phyloP scores from a whole-genome alignment of 2,888 invertebrate species.

The Melitaea athalia region DNA sequence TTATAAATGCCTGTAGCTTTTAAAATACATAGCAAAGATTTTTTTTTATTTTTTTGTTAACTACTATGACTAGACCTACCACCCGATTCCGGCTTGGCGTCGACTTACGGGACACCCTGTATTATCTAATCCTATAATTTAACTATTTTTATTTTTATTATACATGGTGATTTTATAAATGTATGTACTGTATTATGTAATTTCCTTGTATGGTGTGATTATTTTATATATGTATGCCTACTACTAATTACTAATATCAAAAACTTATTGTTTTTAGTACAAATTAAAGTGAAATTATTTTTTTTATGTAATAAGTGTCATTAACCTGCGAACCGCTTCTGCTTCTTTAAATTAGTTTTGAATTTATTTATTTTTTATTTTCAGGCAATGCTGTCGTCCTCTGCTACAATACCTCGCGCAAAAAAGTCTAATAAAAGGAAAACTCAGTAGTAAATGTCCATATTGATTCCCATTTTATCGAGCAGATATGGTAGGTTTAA shows the following conservation, averaged over 20 bases:
- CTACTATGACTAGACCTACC: too few species aligned
- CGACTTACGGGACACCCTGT: too few species aligned
- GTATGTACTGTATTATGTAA: neutral
- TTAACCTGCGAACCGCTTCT: conserved; percentile 23
- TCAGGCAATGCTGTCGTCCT: conserved; percentile 85
- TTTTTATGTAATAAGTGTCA: neutral
- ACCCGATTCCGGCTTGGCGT: too few species aligned
- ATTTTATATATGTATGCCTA: conserved; percentile 15
- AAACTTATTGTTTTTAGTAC: neutral
- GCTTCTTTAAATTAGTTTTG: conserved; percentile 39
- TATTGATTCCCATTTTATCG: too few species aligned
- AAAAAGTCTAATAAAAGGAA: conserved; percentile 89
- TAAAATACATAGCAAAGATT: too few species aligned
- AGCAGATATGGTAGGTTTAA: too few species aligned
- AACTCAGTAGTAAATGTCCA: conserved; percentile 63
- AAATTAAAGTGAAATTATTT: neutral
- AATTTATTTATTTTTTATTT: conserved; percentile 76
- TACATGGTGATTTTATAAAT: neutral
- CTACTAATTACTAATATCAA: conserved; percentile 17
- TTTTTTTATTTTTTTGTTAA: too few species aligned
- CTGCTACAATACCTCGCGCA: conserved; percentile 88
- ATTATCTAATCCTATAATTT: neutral
- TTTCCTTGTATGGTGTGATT: neutral
- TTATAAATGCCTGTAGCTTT: too few species aligned
- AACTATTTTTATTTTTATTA: neutral